These are phyloP conservation scores for Megamerina dolium DNA, from an alignment of 2,888 invertebrate genomes.

Conservation along the genomic window DNA sequence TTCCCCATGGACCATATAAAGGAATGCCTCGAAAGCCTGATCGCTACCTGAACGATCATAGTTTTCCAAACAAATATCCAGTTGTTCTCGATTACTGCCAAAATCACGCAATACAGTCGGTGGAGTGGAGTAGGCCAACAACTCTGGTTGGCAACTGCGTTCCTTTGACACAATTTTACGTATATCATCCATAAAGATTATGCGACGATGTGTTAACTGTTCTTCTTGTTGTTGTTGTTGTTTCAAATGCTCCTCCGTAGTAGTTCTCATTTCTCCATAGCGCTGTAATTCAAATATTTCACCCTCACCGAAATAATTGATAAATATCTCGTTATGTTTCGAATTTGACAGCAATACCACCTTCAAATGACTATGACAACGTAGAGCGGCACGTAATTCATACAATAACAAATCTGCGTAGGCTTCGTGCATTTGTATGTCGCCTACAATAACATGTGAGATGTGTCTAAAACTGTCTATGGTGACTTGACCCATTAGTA, in stretches of 20 bases:
- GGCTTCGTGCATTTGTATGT: slow-evolving; percentile 87
- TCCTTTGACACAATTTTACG: slow-evolving; percentile 11
- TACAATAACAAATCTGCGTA: slow-evolving; percentile 84
- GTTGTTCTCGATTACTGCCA: slow-evolving; percentile 5
- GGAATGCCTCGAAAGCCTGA: slow-evolving; percentile 64
- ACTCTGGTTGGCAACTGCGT: slow-evolving; percentile 11
- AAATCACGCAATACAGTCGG: not conserved
- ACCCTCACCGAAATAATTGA: slow-evolving; percentile 27
- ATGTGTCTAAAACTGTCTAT: slow-evolving; percentile 31
- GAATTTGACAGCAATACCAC: slow-evolving; percentile 83
- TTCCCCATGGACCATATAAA: slow-evolving; percentile 71
- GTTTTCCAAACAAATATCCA: slow-evolving; percentile 44
- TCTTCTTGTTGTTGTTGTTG: too few species aligned
- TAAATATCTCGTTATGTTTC: slow-evolving; percentile 19
- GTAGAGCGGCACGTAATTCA: slow-evolving; percentile 67
- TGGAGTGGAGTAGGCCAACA: slow-evolving; percentile 12
- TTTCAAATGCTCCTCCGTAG: too few species aligned
- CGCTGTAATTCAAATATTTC: too few species aligned
- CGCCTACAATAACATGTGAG: slow-evolving; percentile 84
- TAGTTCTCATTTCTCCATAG: too few species aligned
- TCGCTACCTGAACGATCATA: slow-evolving; percentile 50
- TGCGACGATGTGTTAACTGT: not conserved
- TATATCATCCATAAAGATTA: slow-evolving; percentile 23
- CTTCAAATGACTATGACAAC: slow-evolving; percentile 63
- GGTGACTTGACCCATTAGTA: slow-evolving; percentile 72